These are phyloP conservation scores for Trachops cirrhosus DNA, from an alignment of 2,797 vertebrate genomes.

Conservation along the genomic window DNA sequence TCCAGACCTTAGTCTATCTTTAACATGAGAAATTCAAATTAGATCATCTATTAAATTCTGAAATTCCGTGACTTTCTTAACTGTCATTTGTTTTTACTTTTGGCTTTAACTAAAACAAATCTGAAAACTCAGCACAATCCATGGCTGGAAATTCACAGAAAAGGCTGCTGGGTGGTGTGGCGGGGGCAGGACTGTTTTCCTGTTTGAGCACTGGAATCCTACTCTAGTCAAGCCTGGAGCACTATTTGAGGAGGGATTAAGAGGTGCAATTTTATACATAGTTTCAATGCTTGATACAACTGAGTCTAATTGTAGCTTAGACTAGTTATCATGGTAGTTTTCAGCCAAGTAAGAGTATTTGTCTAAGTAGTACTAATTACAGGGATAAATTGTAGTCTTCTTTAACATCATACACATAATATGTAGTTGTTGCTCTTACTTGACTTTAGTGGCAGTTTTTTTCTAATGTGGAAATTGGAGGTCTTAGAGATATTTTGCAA, in stretches of 20 bases:
- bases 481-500: constrained; percentile 11
- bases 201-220: constrained; percentile 18
- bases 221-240: not conserved
- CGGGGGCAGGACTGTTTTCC: constrained; percentile 27
- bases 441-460: not conserved
- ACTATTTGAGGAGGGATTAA: constrained; percentile 28
- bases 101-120: constrained; percentile 28
- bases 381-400: constrained; percentile 31
- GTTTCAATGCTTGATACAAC: constrained; percentile 51
- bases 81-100: constrained; percentile 39
- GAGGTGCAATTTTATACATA: not conserved
- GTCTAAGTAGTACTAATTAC: constrained; percentile 45
- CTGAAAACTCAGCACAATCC: constrained; percentile 26
- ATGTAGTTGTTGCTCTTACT: not conserved
- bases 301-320: constrained; percentile 6
- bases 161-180: not conserved
- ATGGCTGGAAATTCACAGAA: constrained; percentile 25
- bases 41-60: constrained; percentile 20
- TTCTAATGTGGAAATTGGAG: constrained; percentile 13
- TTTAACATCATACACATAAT: not conserved
- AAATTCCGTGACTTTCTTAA: constrained; percentile 39
- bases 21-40: constrained; percentile 19
- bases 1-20: constrained; percentile 10
- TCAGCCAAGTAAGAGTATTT: constrained; percentile 16
- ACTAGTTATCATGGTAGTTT: constrained; percentile 27